A percentile compares a stretch with the other conserved stretches of the same genome.
These are phyloP conservation scores for Perdix hodgsoniae DNA, from an alignment of 2,797 vertebrate genomes.

Conservation along the genomic window DNA sequence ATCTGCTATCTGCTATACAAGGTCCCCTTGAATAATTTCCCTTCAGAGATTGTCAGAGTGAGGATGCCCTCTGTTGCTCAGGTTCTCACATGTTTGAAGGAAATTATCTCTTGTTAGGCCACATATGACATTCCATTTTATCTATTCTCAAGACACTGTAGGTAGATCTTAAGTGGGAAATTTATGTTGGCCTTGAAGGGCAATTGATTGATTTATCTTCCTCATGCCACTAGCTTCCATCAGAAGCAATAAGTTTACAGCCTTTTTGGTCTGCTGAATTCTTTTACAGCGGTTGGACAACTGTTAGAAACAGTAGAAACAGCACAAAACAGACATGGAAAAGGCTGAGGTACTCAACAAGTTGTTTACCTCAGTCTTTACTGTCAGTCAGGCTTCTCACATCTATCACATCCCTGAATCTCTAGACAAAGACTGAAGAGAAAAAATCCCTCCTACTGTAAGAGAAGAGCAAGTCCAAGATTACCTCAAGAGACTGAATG, in stretches of 20 bases:
- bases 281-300: not conserved
- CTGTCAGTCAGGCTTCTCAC: not conserved
- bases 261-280: not conserved
- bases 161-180: not conserved
- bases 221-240: not conserved
- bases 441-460: not conserved
- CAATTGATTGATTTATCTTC: not conserved
- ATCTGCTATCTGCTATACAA: not conserved
- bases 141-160: not conserved
- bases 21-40: slow-evolving; percentile 19
- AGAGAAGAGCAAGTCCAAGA: not conserved
- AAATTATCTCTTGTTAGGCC: not conserved
- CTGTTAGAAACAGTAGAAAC: not conserved
- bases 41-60: not conserved
- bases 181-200: not conserved
- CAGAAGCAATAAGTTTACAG: not conserved
- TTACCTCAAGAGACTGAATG: not conserved
- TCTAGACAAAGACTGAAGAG: not conserved
- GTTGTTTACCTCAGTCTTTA: not conserved
- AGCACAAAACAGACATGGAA: not conserved
- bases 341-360: not conserved
- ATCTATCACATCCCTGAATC: not conserved
- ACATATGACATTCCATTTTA: not conserved
- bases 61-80: not conserved
- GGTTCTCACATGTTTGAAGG: not conserved